These are phyloP conservation scores for Heliconius nattereri DNA, from an alignment of 1,140 invertebrate genomes.

Conservation along the genomic window DNA sequence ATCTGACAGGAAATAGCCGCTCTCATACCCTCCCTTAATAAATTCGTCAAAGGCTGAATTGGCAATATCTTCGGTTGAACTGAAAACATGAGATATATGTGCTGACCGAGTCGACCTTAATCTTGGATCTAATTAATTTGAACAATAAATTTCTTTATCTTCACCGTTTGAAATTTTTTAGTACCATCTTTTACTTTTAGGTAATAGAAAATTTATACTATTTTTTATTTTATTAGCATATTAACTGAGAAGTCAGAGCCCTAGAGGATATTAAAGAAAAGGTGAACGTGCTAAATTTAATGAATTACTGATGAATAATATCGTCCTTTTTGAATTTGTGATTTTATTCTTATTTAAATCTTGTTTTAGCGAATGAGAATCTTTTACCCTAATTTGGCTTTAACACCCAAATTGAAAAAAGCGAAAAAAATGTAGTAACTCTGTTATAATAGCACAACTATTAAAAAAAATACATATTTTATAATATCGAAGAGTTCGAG, in stretches of 20 bases:
- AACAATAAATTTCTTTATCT: conserved; percentile 12
- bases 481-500: too few relatives aligned
- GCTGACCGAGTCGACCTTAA: conserved; percentile 15
- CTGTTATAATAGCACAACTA: background rate
- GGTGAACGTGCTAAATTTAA: conserved; percentile 67
- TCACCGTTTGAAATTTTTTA: background rate
- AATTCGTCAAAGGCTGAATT: conserved; percentile 89
- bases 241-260: conserved; percentile 61
- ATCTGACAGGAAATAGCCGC: conserved; percentile 96
- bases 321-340: conserved; percentile 57
- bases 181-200: background rate
- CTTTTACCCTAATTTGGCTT: conserved; percentile 51
- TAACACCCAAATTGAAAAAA: background rate
- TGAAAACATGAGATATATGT: conserved; percentile 69
- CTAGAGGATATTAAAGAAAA: conserved; percentile 55
- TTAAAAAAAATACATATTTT: background rate
- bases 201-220: conserved; percentile 1
- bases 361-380: conserved; percentile 60
- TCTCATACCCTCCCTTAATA: conserved; percentile 93
- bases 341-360: conserved; percentile 69
- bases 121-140: conserved; percentile 28
- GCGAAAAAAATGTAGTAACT: background rate
- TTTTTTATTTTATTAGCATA: conserved; percentile 66
- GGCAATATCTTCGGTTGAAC: conserved; percentile 94
- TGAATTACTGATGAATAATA: conserved; percentile 73